Conservation (phyloP, 1,140 invertebrate genomes). For the Dolichoris vasculosae region DNA sequence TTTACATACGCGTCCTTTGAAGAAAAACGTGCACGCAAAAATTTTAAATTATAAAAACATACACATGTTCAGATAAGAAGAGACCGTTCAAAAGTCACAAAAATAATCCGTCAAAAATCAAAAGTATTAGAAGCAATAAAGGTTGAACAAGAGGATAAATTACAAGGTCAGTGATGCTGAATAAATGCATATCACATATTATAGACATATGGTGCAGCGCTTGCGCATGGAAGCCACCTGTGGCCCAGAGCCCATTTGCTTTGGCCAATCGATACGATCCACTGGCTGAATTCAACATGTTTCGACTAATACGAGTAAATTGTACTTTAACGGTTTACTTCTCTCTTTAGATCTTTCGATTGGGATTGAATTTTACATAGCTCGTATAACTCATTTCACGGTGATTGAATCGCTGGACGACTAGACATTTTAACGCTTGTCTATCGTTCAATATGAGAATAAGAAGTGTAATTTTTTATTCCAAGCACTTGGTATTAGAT, state of each 20-base stretch:
- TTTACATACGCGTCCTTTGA: too few relatives aligned
- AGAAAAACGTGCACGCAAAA: too few relatives aligned
- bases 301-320: neutral
- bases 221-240: constrained; percentile 64
- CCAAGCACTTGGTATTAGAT: too few relatives aligned
- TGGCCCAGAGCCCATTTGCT: constrained; percentile 58
- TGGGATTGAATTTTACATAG: neutral
- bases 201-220: constrained; percentile 48
- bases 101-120: too few relatives aligned
- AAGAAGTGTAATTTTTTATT: too few relatives aligned
- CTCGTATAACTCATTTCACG: neutral
- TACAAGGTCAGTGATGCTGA: neutral
- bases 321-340: neutral
- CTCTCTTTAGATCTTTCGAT: neutral
- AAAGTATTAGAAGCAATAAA: too few relatives aligned
- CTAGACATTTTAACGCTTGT: neutral
- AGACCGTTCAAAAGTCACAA: too few relatives aligned
- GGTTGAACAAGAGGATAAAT: neutral
- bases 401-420: neutral
- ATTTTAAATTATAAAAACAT: too few relatives aligned
- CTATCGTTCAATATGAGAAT: too few relatives aligned
- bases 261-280: constrained; percentile 65
- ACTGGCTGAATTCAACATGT: neutral
- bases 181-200: constrained; percentile 22
- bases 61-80: too few relatives aligned